Percentiles rank a stretch among this genome's conserved stretches.
Evolutionary conservation across 2,888 invertebrate genomes (phyloP).

Genomic region (Eupelmus urozonus): DNA sequence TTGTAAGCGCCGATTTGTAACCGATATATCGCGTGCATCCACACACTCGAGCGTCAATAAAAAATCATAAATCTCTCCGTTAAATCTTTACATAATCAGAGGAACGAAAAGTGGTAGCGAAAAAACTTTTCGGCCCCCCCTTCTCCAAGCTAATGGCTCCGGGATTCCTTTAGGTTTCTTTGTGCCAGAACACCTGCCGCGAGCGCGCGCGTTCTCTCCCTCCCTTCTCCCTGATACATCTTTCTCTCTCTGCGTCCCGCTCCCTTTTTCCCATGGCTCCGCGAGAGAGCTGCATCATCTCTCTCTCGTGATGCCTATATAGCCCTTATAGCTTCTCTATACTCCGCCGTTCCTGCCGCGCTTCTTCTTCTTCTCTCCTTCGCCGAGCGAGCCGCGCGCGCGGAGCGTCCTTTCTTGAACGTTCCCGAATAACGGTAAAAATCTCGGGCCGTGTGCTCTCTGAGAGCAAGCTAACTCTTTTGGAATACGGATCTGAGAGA

Average conservation of each 20-base stretch:
- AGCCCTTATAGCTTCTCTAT: conserved; percentile 7
- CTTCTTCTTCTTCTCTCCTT: conserved; percentile 38
- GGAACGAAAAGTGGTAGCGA: not conserved
- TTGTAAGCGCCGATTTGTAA: not conserved
- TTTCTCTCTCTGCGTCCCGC: conserved; percentile 48
- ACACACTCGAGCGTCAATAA: not conserved
- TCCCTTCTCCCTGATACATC: conserved; percentile 65
- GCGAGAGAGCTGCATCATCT: too few species aligned
- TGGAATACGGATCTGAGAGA: conserved; percentile 16
- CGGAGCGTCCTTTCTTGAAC: conserved; percentile 62
- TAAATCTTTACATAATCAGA: too few species aligned
- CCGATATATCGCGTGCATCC: not conserved
- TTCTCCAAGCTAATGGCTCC: conserved; percentile 64
- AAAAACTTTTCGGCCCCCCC: conserved; percentile 27
- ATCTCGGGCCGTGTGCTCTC: conserved; percentile 53
- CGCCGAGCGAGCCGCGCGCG: conserved; percentile 6
- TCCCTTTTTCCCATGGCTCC: conserved; percentile 47
- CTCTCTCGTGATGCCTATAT: too few species aligned
- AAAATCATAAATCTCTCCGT: too few species aligned
- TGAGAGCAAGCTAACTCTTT: conserved; percentile 42
- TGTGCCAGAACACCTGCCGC: conserved; percentile 73
- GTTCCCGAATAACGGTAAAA: conserved; percentile 68
- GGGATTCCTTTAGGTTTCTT: conserved; percentile 72
- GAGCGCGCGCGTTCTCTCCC: too few species aligned
- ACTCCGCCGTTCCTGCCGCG: conserved; percentile 36